Percentiles rank a stretch among this genome's conserved stretches.
These are phyloP conservation scores for Diglossa cyanea DNA, from an alignment of 2,797 vertebrate genomes.

Conservation along the genomic window DNA sequence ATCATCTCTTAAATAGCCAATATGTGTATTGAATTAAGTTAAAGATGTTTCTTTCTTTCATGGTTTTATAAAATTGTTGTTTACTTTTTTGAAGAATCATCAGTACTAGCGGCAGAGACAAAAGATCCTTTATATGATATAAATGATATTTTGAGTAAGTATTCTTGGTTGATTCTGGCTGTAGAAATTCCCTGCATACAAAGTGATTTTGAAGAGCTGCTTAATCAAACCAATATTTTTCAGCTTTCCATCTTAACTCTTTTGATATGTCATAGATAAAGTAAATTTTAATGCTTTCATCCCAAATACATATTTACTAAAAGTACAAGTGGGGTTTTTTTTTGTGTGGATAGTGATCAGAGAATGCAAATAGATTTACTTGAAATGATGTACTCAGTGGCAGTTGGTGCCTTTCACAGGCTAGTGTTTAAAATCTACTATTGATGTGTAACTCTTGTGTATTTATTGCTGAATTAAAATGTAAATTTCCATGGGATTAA, in stretches of 20 bases:
- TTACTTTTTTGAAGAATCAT: conserved; percentile 49
- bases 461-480: neutral
- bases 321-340: neutral
- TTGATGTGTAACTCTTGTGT: neutral
- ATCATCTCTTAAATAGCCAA: conserved; percentile 22
- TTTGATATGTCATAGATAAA: neutral
- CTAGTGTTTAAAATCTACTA: neutral
- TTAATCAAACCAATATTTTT: conserved; percentile 57
- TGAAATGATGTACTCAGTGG: neutral
- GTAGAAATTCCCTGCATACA: conserved; percentile 38
- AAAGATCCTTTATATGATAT: conserved; percentile 40
- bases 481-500: neutral
- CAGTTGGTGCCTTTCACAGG: neutral
- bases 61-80: conserved; percentile 45
- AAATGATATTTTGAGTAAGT: conserved; percentile 54
- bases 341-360: neutral
- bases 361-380: neutral
- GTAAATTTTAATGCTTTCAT: conserved; percentile 6
- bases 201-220: conserved; percentile 60
- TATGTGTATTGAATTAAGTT: conserved; percentile 34
- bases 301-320: neutral
- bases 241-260: conserved; percentile 13
- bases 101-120: conserved; percentile 24
- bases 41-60: conserved; percentile 41
- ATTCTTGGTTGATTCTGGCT: conserved; percentile 51